Conservation (phyloP, 2,888 invertebrate species). For the Itoplectis maculator region DNA sequence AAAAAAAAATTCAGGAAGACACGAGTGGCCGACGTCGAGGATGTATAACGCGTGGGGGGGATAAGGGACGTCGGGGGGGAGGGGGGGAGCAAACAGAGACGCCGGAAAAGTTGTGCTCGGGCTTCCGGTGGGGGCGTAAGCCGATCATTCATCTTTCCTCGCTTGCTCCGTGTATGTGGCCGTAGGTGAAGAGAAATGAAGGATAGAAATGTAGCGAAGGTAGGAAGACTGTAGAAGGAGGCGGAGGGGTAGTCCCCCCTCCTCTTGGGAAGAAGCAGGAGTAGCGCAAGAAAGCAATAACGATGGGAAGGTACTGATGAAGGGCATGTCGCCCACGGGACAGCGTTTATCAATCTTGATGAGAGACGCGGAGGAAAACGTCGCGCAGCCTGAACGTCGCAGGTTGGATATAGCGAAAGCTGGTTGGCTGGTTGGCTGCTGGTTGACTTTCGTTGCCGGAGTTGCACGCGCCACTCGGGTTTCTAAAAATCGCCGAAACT, state of each 20-base stretch:
- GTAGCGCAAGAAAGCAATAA: constrained; percentile 22
- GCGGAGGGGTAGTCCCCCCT: too few species aligned
- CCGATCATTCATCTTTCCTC: constrained; percentile 63
- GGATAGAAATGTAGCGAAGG: constrained; percentile 48
- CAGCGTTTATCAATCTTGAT: constrained; percentile 66
- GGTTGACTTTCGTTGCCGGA: not conserved
- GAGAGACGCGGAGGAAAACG: constrained; percentile 58
- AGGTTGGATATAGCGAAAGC: constrained; percentile 9
- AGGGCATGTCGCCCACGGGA: constrained; percentile 59
- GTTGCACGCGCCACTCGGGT: not conserved
- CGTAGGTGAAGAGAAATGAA: constrained; percentile 36
- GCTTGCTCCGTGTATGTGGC: not conserved
- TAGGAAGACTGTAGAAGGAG: too few species aligned
- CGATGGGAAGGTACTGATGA: constrained; percentile 63
- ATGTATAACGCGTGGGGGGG: constrained; percentile 38
- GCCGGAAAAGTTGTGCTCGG: constrained; percentile 58
- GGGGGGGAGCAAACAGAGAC: constrained; percentile 58
- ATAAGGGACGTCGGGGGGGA: too few species aligned
- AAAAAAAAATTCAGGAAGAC: constrained; percentile 16
- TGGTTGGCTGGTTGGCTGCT: not conserved
- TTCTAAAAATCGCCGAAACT: constrained; percentile 22
- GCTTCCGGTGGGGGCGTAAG: constrained; percentile 34
- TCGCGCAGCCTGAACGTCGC: constrained; percentile 26
- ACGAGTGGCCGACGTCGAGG: constrained; percentile 31
- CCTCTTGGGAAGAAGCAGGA: constrained; percentile 16